These are phyloP conservation scores for Fratercula arctica DNA, from an alignment of 2,797 vertebrate species.

Conservation along the genomic window DNA sequence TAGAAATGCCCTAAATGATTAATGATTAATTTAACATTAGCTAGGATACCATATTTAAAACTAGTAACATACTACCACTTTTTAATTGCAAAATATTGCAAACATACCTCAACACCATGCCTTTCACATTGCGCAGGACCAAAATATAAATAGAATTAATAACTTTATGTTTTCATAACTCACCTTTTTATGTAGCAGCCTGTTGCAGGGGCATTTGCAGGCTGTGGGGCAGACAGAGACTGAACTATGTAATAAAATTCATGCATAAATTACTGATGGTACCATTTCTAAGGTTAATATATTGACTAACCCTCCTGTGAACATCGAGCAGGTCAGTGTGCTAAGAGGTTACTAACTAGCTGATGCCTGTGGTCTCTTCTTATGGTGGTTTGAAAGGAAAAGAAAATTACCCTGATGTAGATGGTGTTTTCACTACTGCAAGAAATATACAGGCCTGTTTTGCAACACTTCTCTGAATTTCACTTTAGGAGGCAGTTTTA, in stretches of 20 bases:
- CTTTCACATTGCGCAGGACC: background rate
- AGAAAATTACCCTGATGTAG: background rate
- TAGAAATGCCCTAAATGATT: background rate
- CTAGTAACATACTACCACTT: background rate
- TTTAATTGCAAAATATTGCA: background rate
- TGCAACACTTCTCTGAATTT: constrained; percentile 7
- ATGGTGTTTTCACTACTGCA: background rate
- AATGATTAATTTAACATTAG: background rate
- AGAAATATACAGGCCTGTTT: background rate
- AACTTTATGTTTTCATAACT: background rate
- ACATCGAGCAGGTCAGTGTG: constrained; percentile 23
- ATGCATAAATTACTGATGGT: constrained; percentile 33
- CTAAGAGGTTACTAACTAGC: constrained; percentile 20
- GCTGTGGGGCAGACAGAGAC: background rate
- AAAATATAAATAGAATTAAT: background rate
- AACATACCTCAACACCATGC: background rate
- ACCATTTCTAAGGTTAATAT: background rate
- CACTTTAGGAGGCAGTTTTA: background rate
- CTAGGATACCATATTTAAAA: background rate
- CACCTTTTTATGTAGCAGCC: background rate
- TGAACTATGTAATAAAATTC: background rate
- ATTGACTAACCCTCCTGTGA: constrained; percentile 48
- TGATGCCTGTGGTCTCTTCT: constrained; percentile 38
- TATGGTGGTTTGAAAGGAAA: background rate
- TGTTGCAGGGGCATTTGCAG: background rate